These are phyloP conservation scores for Salmo trutta DNA, from an alignment of 2,797 vertebrate species.

Conservation along the genomic window DNA sequence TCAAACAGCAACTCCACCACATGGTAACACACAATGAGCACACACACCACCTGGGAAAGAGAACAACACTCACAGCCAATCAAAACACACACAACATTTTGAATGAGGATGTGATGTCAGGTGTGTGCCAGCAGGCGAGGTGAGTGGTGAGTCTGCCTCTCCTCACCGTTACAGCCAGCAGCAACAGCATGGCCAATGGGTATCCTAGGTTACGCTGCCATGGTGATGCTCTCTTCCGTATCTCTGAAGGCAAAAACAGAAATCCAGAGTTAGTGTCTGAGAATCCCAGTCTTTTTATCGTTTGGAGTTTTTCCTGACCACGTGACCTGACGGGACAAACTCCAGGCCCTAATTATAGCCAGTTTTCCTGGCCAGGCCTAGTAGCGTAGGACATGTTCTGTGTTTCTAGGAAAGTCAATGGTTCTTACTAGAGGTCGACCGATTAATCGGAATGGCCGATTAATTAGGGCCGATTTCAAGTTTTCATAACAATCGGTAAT, in stretches of 20 bases:
- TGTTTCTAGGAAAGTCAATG: background rate
- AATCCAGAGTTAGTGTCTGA: background rate
- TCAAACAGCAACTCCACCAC: conserved; percentile 86
- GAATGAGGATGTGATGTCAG: background rate
- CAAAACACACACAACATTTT: background rate
- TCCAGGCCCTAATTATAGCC: background rate
- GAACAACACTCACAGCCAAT: conserved; percentile 1
- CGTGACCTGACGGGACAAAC: background rate
- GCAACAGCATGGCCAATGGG: conserved; percentile 83
- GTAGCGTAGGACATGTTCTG: background rate
- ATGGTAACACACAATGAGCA: conserved; percentile 84
- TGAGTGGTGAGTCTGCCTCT: background rate
- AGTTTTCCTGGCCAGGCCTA: background rate
- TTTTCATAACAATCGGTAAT: too few relatives aligned
- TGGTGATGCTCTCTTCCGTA: conserved; percentile 76
- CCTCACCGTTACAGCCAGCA: conserved; percentile 80
- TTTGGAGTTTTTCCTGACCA: background rate
- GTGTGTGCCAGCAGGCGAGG: background rate
- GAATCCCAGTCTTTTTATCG: background rate
- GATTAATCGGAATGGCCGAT: too few relatives aligned
- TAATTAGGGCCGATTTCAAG: too few relatives aligned
- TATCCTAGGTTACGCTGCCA: conserved; percentile 89
- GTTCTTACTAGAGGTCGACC: conserved; percentile 45
- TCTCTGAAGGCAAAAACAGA: conserved; percentile 65
- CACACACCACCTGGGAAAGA: conserved; percentile 76